Evolutionary conservation across 2,113 vertebrate species (phyloP).

Genomic region (Calidris pygmaea): DNA sequence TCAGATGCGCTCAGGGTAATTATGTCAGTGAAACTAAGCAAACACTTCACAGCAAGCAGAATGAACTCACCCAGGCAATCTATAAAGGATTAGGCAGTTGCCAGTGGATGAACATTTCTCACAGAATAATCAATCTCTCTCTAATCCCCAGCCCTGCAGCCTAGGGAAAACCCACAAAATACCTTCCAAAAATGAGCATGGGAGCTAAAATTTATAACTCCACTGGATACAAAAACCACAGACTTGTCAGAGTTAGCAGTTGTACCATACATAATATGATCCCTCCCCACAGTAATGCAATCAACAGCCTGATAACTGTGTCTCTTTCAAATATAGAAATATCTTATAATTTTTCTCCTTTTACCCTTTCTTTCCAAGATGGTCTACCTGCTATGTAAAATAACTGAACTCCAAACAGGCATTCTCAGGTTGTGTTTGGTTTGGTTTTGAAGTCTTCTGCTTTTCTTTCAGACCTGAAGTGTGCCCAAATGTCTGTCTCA

Average conservation of each 20-base stretch:
- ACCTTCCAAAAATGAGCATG: not conserved
- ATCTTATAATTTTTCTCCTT: not conserved
- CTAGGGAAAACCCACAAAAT: not conserved
- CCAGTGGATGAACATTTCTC: conserved; percentile 4
- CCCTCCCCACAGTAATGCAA: not conserved
- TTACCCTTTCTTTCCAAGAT: not conserved
- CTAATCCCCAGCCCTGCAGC: not conserved
- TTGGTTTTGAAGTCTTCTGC: not conserved
- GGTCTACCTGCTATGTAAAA: not conserved
- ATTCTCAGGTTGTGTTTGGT: not conserved
- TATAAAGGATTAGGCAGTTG: conserved; percentile 12
- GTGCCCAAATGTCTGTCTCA: not conserved
- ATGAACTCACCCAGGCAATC: conserved; percentile 29
- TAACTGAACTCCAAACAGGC: not conserved
- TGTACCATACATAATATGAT: not conserved
- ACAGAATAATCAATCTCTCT: not conserved
- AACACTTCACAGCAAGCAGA: conserved; percentile 40
- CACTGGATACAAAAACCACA: not conserved
- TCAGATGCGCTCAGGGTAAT: not conserved
- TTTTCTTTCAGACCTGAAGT: not conserved
- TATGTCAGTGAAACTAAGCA: conserved; percentile 13
- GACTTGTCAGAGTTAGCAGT: not conserved
- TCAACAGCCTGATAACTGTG: not conserved
- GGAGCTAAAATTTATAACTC: not conserved
- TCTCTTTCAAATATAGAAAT: not conserved